These are phyloP conservation scores for Teleogryllus occipitalis DNA, from an alignment of 1,140 invertebrate species.

Conservation along the genomic window DNA sequence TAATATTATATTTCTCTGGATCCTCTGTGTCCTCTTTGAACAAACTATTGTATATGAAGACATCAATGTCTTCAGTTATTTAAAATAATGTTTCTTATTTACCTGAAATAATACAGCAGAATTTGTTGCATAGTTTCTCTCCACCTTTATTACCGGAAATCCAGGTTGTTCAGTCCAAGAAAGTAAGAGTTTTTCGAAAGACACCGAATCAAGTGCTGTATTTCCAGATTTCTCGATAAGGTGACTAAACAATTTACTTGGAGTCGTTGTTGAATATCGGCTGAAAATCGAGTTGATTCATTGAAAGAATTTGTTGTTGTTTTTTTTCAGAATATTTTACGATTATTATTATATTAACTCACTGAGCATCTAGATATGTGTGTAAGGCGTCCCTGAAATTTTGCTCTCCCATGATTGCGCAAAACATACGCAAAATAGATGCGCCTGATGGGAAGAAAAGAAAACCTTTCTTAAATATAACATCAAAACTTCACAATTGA, in stretches of 20 bases:
- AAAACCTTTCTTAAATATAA: too few species aligned
- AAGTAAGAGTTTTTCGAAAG: not conserved
- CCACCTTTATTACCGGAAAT: not conserved
- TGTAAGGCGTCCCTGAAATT: not conserved
- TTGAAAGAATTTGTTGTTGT: not conserved
- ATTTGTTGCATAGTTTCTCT: not conserved
- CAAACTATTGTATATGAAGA: too few species aligned
- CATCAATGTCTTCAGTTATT: too few species aligned
- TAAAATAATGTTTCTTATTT: not conserved
- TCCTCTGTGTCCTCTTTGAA: too few species aligned
- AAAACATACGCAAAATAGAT: not conserved
- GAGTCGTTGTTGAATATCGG: not conserved
- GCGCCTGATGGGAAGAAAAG: not conserved
- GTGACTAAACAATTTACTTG: not conserved
- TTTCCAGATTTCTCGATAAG: not conserved
- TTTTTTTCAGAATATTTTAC: too few species aligned
- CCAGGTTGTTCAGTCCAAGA: not conserved
- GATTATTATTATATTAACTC: too few species aligned
- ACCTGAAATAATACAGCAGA: not conserved
- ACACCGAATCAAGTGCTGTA: not conserved
- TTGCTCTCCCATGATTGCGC: not conserved
- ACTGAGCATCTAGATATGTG: not conserved
- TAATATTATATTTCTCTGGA: too few species aligned
- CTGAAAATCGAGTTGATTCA: not conserved
- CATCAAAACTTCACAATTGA: too few species aligned